These are phyloP conservation scores for Genyomyrus donnyi DNA, from an alignment of 2,113 vertebrate genomes.

Conservation along the genomic window DNA sequence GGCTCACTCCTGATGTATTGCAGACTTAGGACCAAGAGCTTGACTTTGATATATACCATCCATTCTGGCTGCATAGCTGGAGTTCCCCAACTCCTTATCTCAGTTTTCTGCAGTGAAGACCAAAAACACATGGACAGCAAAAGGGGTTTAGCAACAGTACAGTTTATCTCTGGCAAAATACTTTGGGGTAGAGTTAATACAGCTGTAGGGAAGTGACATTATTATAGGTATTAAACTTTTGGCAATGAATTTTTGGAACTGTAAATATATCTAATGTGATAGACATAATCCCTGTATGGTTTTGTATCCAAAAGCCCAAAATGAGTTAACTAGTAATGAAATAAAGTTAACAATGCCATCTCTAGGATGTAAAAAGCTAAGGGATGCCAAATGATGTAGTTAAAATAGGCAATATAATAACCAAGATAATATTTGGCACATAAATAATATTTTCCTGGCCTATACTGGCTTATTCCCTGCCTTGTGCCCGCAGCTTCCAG, in stretches of 20 bases:
- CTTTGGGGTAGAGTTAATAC: neutral
- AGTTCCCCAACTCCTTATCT: neutral
- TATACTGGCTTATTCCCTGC: neutral
- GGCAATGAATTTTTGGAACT: neutral
- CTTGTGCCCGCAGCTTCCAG: neutral
- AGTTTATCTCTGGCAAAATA: neutral
- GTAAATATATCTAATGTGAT: neutral
- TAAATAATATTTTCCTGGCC: neutral
- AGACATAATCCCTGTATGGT: neutral
- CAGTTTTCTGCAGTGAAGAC: neutral
- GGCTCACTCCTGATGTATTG: neutral
- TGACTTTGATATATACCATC: neutral
- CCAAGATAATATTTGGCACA: neutral
- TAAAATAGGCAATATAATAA: neutral
- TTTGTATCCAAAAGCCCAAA: neutral
- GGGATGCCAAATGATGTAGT: neutral
- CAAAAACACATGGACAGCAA: neutral
- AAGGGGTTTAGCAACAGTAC: neutral
- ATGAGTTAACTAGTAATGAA: neutral
- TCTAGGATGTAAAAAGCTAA: neutral
- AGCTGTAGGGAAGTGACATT: neutral
- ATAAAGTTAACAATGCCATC: neutral
- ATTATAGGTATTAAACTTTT: neutral
- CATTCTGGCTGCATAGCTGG: neutral
- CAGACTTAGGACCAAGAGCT: neutral